These are phyloP conservation scores for Spatula versicolor DNA, from an alignment of 2,797 vertebrate species.

Conservation along the genomic window DNA sequence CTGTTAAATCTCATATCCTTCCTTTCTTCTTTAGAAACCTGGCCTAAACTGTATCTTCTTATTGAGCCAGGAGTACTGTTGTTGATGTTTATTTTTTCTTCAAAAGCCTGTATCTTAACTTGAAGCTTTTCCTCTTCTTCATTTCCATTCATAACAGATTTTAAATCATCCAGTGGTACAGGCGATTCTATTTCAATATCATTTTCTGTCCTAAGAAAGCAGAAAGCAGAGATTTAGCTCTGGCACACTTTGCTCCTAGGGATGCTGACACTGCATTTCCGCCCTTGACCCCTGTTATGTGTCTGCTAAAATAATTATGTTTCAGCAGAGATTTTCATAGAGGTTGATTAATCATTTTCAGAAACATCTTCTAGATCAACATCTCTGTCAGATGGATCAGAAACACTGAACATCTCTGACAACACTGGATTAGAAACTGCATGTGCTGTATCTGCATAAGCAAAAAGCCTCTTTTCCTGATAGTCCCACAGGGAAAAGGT, in stretches of 20 bases:
- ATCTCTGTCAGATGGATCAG: not conserved
- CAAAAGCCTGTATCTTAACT: constrained; percentile 86
- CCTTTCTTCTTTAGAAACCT: constrained; percentile 84
- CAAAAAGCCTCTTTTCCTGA: not conserved
- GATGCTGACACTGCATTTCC: not conserved
- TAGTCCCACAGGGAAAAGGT: not conserved
- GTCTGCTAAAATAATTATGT: not conserved
- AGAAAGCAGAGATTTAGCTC: constrained; percentile 24
- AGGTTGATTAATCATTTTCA: not conserved
- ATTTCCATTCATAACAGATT: constrained; percentile 36
- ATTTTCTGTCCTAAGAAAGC: constrained; percentile 74
- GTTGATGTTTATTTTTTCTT: constrained; percentile 81
- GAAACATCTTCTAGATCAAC: not conserved
- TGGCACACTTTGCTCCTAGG: not conserved
- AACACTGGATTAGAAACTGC: not conserved
- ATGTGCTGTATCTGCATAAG: not conserved
- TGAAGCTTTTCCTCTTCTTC: constrained; percentile 82
- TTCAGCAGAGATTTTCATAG: not conserved
- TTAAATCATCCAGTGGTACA: constrained; percentile 60
- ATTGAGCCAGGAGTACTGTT: constrained; percentile 76
- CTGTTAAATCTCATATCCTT: constrained; percentile 90
- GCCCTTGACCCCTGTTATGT: not conserved
- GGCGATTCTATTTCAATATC: constrained; percentile 55
- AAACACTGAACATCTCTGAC: not conserved
- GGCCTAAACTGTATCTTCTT: constrained; percentile 85